Evolutionary conservation across 2,797 vertebrate genomes (phyloP), one percentile per base, ranked within the genome.

Genomic region (Capromys pilorides): DNA sequence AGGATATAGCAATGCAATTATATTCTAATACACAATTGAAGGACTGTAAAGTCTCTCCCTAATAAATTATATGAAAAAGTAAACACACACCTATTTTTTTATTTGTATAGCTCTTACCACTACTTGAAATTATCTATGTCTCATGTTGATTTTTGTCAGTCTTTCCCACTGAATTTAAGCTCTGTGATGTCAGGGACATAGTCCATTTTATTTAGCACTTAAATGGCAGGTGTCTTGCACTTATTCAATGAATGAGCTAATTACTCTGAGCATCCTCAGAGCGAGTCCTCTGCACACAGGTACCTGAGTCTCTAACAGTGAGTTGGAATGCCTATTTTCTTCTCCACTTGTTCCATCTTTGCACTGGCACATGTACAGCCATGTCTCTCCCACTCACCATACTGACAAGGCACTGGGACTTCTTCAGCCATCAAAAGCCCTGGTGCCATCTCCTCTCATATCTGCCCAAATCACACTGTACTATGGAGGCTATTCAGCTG

Each of bases 391-490:
- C 8, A 2, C 36, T 49, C 49, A 39, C 79, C 80, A 45, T 33
- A 19, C 31, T 31, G 39, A 33, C 71, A 51, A 81, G 61, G 64
- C 51, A 31, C 18, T 6, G 13, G 57, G 45, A 13, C 41, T 41
- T 78, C 57, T 71, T 80, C 22, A 54, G 21, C 61, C 83, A 75
- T 93, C 93, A 77, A n/a, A 83, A 49, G 3, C 13, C 69, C 64
- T 89, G 86, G 16, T 12, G n/a, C 64, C 41, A 18, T 36, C 78
- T 69, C 66, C 77, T 67, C 39, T 61, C 75, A 9, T 64, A 85
- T 95, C 90, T 93, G 73, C 41, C 54, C n/a, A 84, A 62, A 88
- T 45, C 90, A 96, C 78, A 31, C 62, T 19, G 39, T 14, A 36
- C 49, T 9, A 31, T 14, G 45, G 82, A 59, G 49, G 75, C 57